Percentiles rank a stretch among this genome's conserved stretches.
phyloP scores from a whole-genome alignment of 2,797 vertebrate species.

The Sebastes nivosus region DNA sequence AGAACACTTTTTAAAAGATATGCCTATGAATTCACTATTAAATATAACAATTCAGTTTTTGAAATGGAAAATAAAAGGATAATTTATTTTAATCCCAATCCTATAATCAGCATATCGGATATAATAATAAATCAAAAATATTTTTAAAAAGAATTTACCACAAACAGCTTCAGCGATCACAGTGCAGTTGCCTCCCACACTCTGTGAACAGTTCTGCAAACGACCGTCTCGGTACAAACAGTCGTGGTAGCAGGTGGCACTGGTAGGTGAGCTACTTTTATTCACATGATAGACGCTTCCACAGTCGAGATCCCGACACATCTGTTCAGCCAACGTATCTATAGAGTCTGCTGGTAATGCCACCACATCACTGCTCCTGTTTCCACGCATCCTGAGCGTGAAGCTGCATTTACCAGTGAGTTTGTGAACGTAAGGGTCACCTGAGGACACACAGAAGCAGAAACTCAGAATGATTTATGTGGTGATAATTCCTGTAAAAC shows the following conservation, averaged over 20 bases:
- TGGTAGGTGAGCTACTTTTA: fast-evolving
- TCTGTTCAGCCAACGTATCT: neutral
- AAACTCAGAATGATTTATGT: neutral
- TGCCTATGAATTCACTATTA: neutral
- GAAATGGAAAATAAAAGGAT: neutral
- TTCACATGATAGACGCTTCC: conserved; percentile 8
- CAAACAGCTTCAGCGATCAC: conserved; percentile 45
- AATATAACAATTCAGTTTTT: neutral
- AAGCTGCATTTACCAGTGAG: conserved; percentile 35
- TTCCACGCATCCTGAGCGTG: conserved; percentile 29
- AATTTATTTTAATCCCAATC: neutral
- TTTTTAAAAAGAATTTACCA: conserved; percentile 43
- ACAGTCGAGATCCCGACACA: conserved; percentile 65
- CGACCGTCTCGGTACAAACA: conserved; percentile 39
- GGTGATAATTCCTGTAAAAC: neutral
- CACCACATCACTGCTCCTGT: conserved; percentile 4
- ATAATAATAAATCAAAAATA: neutral
- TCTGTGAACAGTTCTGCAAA: conserved; percentile 61
- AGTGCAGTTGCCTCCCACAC: neutral
- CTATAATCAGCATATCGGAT: neutral
- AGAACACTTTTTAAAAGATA: neutral
- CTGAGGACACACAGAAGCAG: conserved; percentile 28
- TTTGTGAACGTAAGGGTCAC: conserved; percentile 13
- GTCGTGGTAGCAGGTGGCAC: conserved; percentile 39
- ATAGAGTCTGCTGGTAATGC: neutral